A percentile compares a stretch with the other conserved stretches of the same genome.
These are phyloP conservation scores for Butorides virescens DNA, from an alignment of 2,113 vertebrate genomes.

Conservation along the genomic window DNA sequence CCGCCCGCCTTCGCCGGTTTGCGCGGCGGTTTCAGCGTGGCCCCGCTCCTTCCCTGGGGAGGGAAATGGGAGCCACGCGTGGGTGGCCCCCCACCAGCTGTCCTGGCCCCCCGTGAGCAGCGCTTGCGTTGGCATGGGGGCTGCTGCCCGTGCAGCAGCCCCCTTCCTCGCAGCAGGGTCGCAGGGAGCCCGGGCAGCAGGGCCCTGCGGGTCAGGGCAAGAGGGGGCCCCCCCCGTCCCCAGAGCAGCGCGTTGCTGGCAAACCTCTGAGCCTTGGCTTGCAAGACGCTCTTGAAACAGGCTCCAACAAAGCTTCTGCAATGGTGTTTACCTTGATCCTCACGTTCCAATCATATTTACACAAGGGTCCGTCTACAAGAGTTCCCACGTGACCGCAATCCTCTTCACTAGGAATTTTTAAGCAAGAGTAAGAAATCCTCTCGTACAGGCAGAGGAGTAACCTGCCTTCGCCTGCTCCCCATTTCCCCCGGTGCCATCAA, in stretches of 20 bases:
- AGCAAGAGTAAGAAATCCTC: neutral
- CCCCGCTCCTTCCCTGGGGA: neutral
- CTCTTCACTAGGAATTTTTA: neutral
- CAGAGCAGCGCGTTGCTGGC: rapidly evolving
- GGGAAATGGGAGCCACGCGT: rapidly evolving
- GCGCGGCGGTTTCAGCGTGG: neutral
- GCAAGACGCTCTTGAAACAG: neutral
- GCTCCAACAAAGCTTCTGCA: rapidly evolving
- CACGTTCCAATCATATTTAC: neutral
- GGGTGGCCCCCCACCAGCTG: neutral
- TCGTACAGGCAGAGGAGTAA: neutral
- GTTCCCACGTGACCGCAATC: neutral
- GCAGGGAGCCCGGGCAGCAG: neutral
- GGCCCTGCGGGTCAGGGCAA: neutral
- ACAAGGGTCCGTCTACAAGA: neutral
- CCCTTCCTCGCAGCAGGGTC: rapidly evolving
- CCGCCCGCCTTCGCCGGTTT: rapidly evolving
- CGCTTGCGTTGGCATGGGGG: rapidly evolving
- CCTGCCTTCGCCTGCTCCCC: neutral
- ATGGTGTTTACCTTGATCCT: neutral
- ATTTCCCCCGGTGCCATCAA: neutral
- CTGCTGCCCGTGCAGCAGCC: neutral
- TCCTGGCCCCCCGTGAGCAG: neutral
- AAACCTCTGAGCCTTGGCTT: neutral
- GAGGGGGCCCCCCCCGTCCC: neutral